Conservation (phyloP, 2,113 vertebrate genomes). For the Euleptes europaea region DNA sequence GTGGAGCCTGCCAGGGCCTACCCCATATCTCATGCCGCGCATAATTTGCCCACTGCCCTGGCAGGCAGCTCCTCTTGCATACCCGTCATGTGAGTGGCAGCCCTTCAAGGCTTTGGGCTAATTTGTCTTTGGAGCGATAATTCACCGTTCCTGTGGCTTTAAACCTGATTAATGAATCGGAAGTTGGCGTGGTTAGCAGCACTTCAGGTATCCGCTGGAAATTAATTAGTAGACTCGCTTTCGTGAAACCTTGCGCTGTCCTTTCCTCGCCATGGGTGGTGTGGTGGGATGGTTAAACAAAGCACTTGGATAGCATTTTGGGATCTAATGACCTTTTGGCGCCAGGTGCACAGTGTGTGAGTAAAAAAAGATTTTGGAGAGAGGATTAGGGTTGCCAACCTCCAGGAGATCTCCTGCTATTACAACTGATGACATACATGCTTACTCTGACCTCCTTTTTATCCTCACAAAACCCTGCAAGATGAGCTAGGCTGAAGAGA, state of each 20-base stretch:
- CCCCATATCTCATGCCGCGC: constrained; percentile 34
- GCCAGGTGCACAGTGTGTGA: background rate
- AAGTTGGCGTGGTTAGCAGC: constrained; percentile 50
- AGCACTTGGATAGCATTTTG: constrained; percentile 10
- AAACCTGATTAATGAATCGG: constrained; percentile 48
- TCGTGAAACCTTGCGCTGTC: constrained; percentile 3
- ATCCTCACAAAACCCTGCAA: background rate
- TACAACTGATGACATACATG: too few relatives aligned
- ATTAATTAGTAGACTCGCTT: constrained; percentile 33
- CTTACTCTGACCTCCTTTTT: too few relatives aligned
- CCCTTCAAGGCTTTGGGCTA: constrained; percentile 51
- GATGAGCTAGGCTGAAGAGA: too few relatives aligned
- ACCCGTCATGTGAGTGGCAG: constrained; percentile 32
- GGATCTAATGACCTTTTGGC: constrained; percentile 28
- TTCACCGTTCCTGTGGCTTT: constrained; percentile 47
- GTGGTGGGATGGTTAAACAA: background rate
- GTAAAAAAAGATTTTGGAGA: background rate
- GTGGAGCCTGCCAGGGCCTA: constrained; percentile 23
- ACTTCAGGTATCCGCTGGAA: constrained; percentile 41
- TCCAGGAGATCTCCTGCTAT: too few relatives aligned
- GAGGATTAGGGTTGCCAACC: background rate
- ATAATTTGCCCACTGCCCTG: constrained; percentile 35
- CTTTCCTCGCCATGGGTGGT: background rate
- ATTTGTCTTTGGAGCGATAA: constrained; percentile 47
- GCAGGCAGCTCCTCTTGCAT: constrained; percentile 22